phyloP scores from a whole-genome alignment of 2,113 vertebrate genomes.

The Mohoua ochrocephala region DNA sequence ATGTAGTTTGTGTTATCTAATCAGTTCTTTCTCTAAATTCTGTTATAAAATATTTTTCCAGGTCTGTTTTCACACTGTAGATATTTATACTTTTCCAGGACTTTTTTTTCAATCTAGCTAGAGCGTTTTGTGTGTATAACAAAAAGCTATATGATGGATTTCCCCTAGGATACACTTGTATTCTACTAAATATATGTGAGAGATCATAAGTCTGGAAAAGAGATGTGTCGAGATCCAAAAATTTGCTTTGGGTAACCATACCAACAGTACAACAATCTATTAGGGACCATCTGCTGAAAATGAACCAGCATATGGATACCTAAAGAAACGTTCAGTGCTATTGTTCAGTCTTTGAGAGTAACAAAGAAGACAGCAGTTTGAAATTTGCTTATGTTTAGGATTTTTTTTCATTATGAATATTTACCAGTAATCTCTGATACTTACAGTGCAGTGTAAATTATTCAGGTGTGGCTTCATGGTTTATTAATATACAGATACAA shows the following conservation, averaged over 20 bases:
- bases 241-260: slow-evolving; percentile 42
- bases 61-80: background rate
- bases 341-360: background rate
- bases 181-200: background rate
- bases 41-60: background rate
- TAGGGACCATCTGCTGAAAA: slow-evolving; percentile 57
- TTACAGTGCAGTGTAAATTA: background rate
- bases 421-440: background rate
- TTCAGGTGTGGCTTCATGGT: background rate
- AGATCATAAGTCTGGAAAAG: background rate
- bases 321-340: background rate
- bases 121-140: background rate
- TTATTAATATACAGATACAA: background rate
- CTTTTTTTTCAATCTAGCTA: background rate
- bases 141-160: background rate
- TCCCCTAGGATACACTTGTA: background rate
- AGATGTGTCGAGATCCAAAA: background rate
- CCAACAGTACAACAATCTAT: slow-evolving; percentile 13
- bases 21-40: background rate
- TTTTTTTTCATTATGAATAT: background rate
- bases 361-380: background rate
- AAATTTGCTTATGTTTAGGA: background rate
- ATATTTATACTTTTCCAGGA: background rate
- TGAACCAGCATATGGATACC: slow-evolving; percentile 32
- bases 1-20: background rate